These are phyloP conservation scores for Dromaius novaehollandiae DNA, from an alignment of 2,113 vertebrate species.

Conservation along the genomic window DNA sequence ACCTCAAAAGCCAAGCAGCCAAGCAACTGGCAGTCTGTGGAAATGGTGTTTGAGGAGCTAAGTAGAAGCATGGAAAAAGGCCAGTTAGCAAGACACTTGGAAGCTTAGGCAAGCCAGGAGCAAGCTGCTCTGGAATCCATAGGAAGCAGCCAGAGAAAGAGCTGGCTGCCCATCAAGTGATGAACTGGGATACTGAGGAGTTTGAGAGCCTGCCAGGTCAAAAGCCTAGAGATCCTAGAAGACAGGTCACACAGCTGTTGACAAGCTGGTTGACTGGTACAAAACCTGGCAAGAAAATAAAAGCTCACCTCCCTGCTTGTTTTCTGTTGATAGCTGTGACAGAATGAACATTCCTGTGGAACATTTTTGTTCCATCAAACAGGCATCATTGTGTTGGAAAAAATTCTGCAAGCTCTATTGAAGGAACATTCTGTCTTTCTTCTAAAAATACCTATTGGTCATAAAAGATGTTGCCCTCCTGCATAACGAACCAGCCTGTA, in stretches of 20 bases:
- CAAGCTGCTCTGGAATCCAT: background rate
- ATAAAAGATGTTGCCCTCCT: conserved; percentile 15
- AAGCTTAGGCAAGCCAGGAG: background rate
- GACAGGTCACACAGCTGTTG: conserved; percentile 19
- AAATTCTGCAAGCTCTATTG: conserved; percentile 7
- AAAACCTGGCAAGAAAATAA: conserved; percentile 36
- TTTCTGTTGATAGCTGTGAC: conserved; percentile 42
- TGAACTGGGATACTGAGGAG: background rate
- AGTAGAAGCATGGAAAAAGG: background rate
- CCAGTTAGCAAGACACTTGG: background rate
- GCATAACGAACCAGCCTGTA: background rate
- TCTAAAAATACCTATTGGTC: conserved; percentile 53
- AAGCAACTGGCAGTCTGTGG: background rate
- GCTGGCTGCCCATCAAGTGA: background rate
- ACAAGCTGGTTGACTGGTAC: conserved; percentile 23
- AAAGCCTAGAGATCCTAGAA: background rate
- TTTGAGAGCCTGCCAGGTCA: background rate
- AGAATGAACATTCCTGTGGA: conserved; percentile 40
- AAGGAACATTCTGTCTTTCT: conserved; percentile 57
- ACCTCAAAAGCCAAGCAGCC: background rate
- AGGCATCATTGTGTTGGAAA: conserved; percentile 2
- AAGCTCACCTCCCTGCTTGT: background rate
- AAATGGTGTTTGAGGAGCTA: background rate
- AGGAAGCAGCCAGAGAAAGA: background rate
- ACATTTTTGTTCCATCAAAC: conserved; percentile 47